phyloP scores from a whole-genome alignment of 2,113 vertebrate genomes.

The Oncorhynchus keta region DNA sequence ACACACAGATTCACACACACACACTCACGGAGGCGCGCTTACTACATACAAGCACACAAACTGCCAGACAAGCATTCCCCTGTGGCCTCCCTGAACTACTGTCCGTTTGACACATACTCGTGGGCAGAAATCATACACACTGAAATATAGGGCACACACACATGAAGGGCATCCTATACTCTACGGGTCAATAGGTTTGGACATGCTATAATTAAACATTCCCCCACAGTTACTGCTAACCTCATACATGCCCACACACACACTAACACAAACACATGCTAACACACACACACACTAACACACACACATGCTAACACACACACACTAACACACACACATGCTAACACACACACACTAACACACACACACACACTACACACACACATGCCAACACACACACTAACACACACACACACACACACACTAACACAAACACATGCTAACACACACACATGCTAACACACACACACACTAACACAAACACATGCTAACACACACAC shows the following conservation, averaged over 20 bases:
- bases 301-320: too few species aligned
- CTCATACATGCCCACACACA: background rate
- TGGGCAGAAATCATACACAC: background rate
- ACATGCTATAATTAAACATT: conserved; percentile 45
- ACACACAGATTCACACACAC: too few species aligned
- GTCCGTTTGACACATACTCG: background rate
- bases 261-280: background rate
- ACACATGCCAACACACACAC: too few species aligned
- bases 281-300: background rate
- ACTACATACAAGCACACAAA: background rate
- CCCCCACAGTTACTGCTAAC: conserved; percentile 6
- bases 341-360: too few species aligned
- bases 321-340: too few species aligned
- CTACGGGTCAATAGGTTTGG: conserved; percentile 34
- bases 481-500: too few species aligned
- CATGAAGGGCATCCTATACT: conserved; percentile 36
- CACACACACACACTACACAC: too few species aligned
- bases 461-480: too few species aligned
- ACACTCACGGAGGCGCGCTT: too few species aligned
- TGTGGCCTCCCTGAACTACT: background rate
- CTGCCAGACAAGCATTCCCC: conserved; percentile 18
- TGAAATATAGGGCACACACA: conserved; percentile 16
- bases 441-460: too few species aligned
- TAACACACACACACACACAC: background rate
- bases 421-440: background rate